Evolutionary conservation across 2,888 invertebrate species (phyloP).

Genomic region (Himalopsyche japonica): DNA sequence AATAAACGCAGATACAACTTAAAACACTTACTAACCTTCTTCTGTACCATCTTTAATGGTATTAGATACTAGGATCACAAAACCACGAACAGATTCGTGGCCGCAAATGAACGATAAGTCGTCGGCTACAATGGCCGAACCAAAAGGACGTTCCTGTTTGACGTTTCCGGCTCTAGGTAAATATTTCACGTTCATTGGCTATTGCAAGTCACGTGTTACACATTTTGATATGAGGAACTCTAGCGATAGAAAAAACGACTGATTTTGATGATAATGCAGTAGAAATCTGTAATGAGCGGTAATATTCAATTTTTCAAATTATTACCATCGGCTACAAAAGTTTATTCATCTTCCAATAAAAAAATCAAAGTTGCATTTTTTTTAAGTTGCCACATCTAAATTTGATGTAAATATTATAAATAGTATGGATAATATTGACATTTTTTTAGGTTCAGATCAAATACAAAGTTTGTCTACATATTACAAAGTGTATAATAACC

Average conservation of each 20-base stretch:
- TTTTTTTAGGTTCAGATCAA: too few species aligned
- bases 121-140: constrained; percentile 61
- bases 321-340: background rate
- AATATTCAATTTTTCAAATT: background rate
- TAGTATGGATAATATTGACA: too few species aligned
- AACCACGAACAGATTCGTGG: constrained; percentile 60
- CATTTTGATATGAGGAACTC: background rate
- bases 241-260: background rate
- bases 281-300: background rate
- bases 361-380: too few species aligned
- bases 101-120: constrained; percentile 55
- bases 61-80: constrained; percentile 55
- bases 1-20: constrained; percentile 5
- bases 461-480: too few species aligned
- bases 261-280: background rate
- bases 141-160: constrained; percentile 48
- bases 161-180: constrained; percentile 19
- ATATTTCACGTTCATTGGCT: constrained; percentile 7
- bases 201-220: constrained; percentile 5
- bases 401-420: too few species aligned
- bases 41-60: constrained; percentile 60
- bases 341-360: too few species aligned
- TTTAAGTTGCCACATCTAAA: too few species aligned
- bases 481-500: too few species aligned
- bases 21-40: constrained; percentile 54